Percentiles rank a stretch among this genome's conserved stretches.
Conservation (phyloP, 2,797 vertebrate species). For the Chelmon rostratus region DNA sequence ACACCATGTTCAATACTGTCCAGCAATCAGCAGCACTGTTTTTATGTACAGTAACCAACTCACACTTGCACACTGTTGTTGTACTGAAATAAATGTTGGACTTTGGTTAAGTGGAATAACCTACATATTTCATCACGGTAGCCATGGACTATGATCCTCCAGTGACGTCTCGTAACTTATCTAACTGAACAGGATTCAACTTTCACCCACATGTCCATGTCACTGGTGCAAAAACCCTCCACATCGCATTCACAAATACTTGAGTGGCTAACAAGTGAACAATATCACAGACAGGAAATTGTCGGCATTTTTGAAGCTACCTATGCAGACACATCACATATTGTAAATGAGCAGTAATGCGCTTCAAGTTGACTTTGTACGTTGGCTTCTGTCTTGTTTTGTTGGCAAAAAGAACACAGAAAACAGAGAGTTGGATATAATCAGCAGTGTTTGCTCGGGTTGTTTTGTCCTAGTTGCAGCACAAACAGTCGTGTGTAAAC, state of each 20-base stretch:
- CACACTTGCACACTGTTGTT: conserved; percentile 56
- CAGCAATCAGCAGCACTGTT: conserved; percentile 28
- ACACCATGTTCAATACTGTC: neutral
- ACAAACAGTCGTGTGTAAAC: conserved; percentile 51
- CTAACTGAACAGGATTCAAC: conserved; percentile 71
- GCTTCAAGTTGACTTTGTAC: neutral
- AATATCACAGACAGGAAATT: neutral
- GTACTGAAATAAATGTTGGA: conserved; percentile 69
- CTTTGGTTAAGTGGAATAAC: conserved; percentile 73
- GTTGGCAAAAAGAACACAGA: neutral
- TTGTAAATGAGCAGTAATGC: neutral
- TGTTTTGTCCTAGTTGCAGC: conserved; percentile 21
- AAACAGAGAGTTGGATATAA: conserved; percentile 9
- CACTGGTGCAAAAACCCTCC: conserved; percentile 17
- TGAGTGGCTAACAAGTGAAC: neutral
- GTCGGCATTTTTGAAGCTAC: too few relatives aligned
- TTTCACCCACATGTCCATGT: conserved; percentile 74
- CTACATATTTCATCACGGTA: conserved; percentile 69
- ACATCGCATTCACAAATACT: conserved; percentile 12
- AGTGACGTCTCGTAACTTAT: conserved; percentile 67
- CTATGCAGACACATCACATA: neutral
- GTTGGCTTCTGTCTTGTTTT: conserved; percentile 4
- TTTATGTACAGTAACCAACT: conserved; percentile 29
- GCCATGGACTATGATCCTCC: conserved; percentile 76
- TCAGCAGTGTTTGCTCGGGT: conserved; percentile 26